Evolutionary conservation across 2,113 vertebrate species (phyloP), one percentile per base, ranked within the genome.

Genomic region (Nannobrachium achirus): DNA sequence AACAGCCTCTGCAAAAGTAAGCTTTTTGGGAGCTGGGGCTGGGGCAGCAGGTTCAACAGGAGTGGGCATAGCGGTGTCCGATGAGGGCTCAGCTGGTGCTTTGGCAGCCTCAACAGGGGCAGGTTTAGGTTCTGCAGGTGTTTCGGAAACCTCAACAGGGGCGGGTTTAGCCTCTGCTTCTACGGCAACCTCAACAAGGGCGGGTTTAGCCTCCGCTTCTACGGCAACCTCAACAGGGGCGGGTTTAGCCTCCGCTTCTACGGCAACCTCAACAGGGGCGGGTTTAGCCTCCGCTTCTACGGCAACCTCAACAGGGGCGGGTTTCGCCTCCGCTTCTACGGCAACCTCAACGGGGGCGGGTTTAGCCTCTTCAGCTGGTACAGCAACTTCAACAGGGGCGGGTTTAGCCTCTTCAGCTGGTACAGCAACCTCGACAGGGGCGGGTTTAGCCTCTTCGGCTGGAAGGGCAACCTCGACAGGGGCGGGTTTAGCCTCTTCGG

Each of bases 1-100:
- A 69, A 91, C 72, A 14, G 89, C 86, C 60, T 89, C 89, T 18
- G 88, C 88, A 83, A 91, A 91, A 40, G 88, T 88, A 16, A 92
- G 88, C 85, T 93, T 94, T 51, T 91, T 92, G 45, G 87, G 82
- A 80, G 69, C 25, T 33, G 82, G 46, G 53, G 67, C 58, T 53
- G 63, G 7, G 61, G 73, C 51, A 14, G 65, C 48, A 56, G 80
- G 63, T 52, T 85, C 75, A 41, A 68, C 58, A 50, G 60, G 48
- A 10, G 16, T 15, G 19, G 64, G 25, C 38, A 83, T 78, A 7
- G 33, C 55, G 0, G 20, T 41, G 42, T 39, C 55, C 0, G 66
- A 10, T 2, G 69, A 52, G 0, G 14, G 41, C 15, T 53, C 39
- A 0, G 5, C 19, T 3, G 0, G 38, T 6, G 71, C 18, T 59